Conservation (phyloP, 2,797 vertebrate genomes). For the Taenioides sp. region DNA sequence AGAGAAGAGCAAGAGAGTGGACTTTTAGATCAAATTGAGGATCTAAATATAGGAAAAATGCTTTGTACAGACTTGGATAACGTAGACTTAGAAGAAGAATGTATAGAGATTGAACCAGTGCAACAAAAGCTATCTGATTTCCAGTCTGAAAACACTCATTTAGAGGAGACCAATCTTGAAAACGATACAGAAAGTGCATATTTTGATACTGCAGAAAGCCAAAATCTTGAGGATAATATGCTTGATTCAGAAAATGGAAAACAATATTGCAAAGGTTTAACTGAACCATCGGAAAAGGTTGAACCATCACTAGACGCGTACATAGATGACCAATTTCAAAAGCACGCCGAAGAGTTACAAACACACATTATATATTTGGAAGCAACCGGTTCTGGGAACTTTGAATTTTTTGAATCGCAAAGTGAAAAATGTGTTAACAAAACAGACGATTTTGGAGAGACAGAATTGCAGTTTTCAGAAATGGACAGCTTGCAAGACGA, state of each 20-base stretch:
- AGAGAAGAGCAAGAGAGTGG: constrained; percentile 6
- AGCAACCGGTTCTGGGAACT: background rate
- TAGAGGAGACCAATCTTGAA: constrained; percentile 7
- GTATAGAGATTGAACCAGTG: background rate
- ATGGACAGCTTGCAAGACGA: no score
- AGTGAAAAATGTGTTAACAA: no score
- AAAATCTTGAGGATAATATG: background rate
- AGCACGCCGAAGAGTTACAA: background rate
- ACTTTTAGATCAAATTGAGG: background rate
- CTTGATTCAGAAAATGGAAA: background rate
- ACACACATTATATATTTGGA: constrained; percentile 2
- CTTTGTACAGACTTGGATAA: background rate
- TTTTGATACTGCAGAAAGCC: background rate
- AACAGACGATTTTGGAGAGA: background rate
- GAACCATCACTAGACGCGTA: background rate
- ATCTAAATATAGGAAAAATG: background rate
- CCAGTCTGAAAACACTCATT: background rate
- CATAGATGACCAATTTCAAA: background rate
- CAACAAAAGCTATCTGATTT: background rate
- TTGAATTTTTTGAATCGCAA: background rate
- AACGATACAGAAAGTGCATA: background rate
- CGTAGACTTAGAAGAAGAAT: background rate
- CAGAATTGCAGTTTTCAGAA: background rate
- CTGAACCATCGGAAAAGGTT: background rate
- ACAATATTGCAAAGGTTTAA: no score